Evolutionary conservation across 2,113 vertebrate species (phyloP).

Genomic region (Cathartes aura): DNA sequence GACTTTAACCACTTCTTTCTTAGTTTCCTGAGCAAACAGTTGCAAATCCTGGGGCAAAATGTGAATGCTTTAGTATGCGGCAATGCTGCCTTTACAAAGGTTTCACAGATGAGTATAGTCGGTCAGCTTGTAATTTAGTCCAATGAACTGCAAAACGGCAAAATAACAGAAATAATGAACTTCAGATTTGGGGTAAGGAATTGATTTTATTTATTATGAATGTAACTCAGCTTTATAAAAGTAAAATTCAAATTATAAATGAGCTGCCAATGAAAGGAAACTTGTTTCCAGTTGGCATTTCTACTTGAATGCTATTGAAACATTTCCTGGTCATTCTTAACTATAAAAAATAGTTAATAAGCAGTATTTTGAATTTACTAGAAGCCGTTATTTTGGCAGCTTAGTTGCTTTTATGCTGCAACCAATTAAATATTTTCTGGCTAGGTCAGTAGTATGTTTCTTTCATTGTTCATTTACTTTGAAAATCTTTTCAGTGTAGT

Average conservation of each 20-base stretch:
- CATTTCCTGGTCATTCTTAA: neutral
- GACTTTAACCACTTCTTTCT: constrained; percentile 67
- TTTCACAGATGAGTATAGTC: neutral
- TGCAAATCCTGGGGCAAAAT: constrained; percentile 30
- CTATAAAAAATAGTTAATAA: neutral
- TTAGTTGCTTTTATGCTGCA: neutral
- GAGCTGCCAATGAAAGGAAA: neutral
- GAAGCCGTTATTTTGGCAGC: neutral
- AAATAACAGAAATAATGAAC: constrained; percentile 51
- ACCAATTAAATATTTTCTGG: neutral
- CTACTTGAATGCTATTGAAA: neutral
- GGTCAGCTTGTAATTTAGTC: neutral
- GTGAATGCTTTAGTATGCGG: neutral
- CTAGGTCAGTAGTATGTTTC: neutral
- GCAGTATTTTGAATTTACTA: neutral
- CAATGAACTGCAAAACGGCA: neutral
- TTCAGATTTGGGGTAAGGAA: constrained; percentile 75
- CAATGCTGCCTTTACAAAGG: neutral
- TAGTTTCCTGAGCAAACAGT: constrained; percentile 76
- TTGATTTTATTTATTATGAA: constrained; percentile 43
- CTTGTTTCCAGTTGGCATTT: neutral
- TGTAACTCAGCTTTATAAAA: neutral
- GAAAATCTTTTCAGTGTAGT: neutral
- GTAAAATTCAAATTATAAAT: neutral
- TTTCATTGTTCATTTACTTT: neutral